phyloP scores from a whole-genome alignment of 2,797 vertebrate genomes.

The Scolopax rusticola region DNA sequence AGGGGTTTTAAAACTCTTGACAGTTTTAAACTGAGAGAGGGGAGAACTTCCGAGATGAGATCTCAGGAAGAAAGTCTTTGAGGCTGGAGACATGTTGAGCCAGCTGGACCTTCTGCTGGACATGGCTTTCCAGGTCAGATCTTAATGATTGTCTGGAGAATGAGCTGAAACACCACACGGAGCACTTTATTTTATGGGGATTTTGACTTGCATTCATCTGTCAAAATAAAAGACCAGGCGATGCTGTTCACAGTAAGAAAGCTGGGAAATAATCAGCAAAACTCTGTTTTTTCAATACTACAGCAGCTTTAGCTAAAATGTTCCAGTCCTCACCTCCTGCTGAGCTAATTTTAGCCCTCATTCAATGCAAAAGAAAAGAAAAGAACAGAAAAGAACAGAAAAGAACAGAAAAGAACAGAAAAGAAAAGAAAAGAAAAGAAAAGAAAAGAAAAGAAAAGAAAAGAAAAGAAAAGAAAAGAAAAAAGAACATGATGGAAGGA shows the following conservation, averaged over 20 bases:
- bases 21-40: neutral
- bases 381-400: too few species aligned
- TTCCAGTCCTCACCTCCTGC: constrained; percentile 29
- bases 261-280: neutral
- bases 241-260: neutral
- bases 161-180: neutral
- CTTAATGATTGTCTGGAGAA: neutral
- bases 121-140: neutral
- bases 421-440: neutral
- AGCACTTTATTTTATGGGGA: neutral
- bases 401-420: too few species aligned
- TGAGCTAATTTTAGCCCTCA: constrained; percentile 20
- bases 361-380: neutral
- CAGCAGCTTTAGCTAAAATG: neutral
- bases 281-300: neutral
- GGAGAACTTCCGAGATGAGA: neutral
- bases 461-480: neutral
- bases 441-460: too few species aligned
- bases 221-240: neutral
- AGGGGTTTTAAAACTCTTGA: too few species aligned
- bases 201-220: neutral
- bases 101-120: neutral
- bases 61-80: too few species aligned
- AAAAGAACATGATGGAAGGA: neutral
- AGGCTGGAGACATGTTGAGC: neutral